Evolutionary conservation across 2,113 vertebrate genomes (phyloP).

Genomic region (Clarias gariepinus): DNA sequence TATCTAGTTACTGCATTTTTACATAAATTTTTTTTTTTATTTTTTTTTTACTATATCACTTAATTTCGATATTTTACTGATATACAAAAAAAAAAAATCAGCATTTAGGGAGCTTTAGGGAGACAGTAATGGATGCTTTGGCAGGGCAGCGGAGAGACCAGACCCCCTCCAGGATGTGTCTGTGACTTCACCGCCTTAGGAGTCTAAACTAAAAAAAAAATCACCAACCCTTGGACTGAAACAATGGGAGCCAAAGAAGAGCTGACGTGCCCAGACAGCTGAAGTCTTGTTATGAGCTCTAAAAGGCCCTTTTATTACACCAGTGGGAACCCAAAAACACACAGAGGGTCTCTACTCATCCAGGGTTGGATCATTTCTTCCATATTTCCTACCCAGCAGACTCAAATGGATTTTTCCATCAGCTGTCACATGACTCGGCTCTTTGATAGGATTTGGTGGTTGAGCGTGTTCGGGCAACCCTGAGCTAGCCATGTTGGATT

Average conservation of each 20-base stretch:
- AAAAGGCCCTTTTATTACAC: conserved; percentile 58
- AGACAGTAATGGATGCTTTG: not conserved
- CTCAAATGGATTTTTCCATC: conserved; percentile 46
- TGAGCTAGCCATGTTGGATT: conserved; percentile 44
- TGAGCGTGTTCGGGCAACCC: conserved; percentile 35
- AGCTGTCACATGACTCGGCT: conserved; percentile 45
- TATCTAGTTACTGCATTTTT: not conserved
- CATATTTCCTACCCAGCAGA: conserved; percentile 39
- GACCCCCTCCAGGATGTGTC: conserved; percentile 58
- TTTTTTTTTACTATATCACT: not conserved
- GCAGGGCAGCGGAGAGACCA: conserved; percentile 20
- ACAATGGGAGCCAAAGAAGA: conserved; percentile 67
- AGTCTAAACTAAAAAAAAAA: conserved; percentile 59
- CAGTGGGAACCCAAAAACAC: conserved; percentile 38
- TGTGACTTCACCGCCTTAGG: conserved; percentile 63
- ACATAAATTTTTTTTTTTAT: not conserved
- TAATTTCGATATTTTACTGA: not conserved
- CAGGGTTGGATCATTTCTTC: conserved; percentile 44
- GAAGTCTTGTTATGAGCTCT: conserved; percentile 53
- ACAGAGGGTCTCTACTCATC: conserved; percentile 39
- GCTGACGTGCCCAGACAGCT: conserved; percentile 64
- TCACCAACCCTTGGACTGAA: conserved; percentile 49
- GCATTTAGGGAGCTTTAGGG: not conserved
- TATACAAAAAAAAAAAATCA: not conserved
- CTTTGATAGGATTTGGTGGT: conserved; percentile 38